phyloP scores from a whole-genome alignment of 2,113 vertebrate species.

The Cranoglanis bouderius region DNA sequence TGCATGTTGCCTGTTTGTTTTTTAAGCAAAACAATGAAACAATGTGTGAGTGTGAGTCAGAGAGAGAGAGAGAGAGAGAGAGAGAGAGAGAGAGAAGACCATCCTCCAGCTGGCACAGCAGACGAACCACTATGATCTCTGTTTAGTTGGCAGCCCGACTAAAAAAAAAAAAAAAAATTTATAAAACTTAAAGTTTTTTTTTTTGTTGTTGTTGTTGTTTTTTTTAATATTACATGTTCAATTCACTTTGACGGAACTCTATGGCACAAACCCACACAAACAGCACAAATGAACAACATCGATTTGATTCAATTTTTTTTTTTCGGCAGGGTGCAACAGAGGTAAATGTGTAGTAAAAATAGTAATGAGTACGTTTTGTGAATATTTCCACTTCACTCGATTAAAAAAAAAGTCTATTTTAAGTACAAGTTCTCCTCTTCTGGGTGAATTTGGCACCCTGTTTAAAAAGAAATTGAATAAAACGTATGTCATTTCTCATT shows the following conservation, averaged over 20 bases:
- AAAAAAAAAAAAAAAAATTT: too few relatives aligned
- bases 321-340: background rate
- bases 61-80: background rate
- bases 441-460: background rate
- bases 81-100: background rate
- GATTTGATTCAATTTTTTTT: background rate
- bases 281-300: background rate
- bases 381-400: background rate
- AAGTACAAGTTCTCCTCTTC: background rate
- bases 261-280: background rate
- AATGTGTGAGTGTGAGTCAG: background rate
- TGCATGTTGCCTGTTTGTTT: background rate
- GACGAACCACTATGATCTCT: background rate
- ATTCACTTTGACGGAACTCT: background rate
- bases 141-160: background rate
- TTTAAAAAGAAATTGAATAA: background rate
- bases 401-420: background rate
- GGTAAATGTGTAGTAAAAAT: background rate
- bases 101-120: constrained; percentile 8
- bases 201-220: too few relatives aligned
- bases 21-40: background rate
- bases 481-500: background rate
- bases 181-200: too few relatives aligned
- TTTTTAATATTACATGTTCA: too few relatives aligned
- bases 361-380: background rate